Conservation (phyloP, 2,797 vertebrate genomes). For the Octomys mimax region DNA sequence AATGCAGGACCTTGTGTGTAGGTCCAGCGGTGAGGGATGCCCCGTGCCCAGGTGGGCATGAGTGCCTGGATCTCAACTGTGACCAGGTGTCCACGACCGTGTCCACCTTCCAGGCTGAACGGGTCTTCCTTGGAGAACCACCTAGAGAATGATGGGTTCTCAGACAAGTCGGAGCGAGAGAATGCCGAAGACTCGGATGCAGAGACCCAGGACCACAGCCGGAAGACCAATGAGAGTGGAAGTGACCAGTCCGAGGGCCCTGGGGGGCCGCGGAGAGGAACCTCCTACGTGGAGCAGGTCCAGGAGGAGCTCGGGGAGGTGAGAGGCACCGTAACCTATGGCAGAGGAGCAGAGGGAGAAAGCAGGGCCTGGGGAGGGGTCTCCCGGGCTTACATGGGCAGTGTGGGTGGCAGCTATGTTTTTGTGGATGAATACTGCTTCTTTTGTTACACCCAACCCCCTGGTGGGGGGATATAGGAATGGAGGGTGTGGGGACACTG, state of each 20-base stretch:
- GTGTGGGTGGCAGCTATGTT: neutral
- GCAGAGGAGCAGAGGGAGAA: neutral
- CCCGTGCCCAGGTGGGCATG: too few relatives aligned
- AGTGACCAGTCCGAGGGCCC: constrained; percentile 93
- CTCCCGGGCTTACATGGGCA: fast-evolving
- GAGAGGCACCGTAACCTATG: neutral
- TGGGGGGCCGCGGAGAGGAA: constrained; percentile 88
- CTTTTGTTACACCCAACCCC: neutral
- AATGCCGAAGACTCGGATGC: constrained; percentile 94
- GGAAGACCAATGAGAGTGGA: constrained; percentile 94
- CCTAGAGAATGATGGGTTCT: constrained; percentile 95
- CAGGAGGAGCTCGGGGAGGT: constrained; percentile 98
- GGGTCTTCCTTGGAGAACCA: constrained; percentile 92
- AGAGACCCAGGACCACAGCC: constrained; percentile 91
- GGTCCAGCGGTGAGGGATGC: fast-evolving
- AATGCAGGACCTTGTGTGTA: neutral
- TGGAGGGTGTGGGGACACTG: neutral
- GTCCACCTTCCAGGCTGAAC: constrained; percentile 90
- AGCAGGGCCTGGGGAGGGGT: neutral
- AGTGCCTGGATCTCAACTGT: neutral
- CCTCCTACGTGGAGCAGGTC: constrained; percentile 94
- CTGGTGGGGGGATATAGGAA: neutral
- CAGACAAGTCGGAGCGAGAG: constrained; percentile 96
- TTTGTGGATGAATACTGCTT: too few relatives aligned
- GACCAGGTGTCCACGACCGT: fast-evolving